Conservation (phyloP, 2,888 invertebrate species). For the Helobdella robusta region DNA sequence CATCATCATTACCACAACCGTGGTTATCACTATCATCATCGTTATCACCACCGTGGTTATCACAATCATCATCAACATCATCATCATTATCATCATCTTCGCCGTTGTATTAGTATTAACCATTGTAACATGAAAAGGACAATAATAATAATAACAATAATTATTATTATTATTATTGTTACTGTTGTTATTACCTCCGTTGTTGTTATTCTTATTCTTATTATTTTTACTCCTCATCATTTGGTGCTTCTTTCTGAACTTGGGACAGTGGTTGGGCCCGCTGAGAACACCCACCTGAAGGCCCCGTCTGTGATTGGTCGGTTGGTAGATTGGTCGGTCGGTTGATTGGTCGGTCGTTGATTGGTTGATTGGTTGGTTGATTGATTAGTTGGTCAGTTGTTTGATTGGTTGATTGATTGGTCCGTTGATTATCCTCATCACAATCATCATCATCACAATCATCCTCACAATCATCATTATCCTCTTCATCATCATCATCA, state of each 20-base stretch:
- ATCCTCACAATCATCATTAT: not conserved
- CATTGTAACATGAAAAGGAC: too few species aligned
- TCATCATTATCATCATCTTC: too few species aligned
- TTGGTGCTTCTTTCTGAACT: conserved; percentile 15
- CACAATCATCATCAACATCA: not conserved
- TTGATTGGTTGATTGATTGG: not conserved
- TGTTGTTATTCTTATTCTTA: not conserved
- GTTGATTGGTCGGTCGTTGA: not conserved
- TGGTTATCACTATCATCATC: not conserved
- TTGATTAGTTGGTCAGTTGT: not conserved
- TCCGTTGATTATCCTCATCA: not conserved
- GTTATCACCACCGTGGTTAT: not conserved
- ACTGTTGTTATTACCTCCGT: not conserved
- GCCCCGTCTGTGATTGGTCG: conserved; percentile 52
- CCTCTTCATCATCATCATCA: not conserved
- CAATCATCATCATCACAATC: not conserved
- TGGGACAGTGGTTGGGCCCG: conserved; percentile 60
- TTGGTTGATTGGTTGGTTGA: not conserved
- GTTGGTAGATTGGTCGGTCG: not conserved
- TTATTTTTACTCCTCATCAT: not conserved
- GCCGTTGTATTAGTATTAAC: too few species aligned
- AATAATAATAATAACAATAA: not conserved
- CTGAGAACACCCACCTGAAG: conserved; percentile 62
- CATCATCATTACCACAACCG: not conserved
- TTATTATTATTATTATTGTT: too few species aligned